Evolutionary conservation across 2,113 vertebrate genomes (phyloP).

Genomic region (Trachemys scripta): DNA sequence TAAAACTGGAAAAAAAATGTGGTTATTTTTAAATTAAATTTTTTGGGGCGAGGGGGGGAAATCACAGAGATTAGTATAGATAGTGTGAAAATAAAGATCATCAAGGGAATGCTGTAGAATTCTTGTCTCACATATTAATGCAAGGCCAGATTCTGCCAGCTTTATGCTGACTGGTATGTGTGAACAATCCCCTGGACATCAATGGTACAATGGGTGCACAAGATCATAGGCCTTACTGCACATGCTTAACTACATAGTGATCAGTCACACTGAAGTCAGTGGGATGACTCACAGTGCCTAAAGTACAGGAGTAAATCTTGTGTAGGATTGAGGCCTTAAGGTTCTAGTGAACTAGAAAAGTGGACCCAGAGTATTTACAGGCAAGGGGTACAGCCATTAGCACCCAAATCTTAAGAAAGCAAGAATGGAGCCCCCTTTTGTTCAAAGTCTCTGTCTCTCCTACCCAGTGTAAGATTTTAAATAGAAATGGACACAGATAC

Average conservation of each 20-base stretch:
- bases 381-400: not conserved
- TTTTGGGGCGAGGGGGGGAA: not conserved
- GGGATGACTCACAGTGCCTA: not conserved
- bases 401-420: no score
- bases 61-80: not conserved
- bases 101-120: not conserved
- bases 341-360: not conserved
- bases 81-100: not conserved
- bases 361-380: not conserved
- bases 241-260: not conserved
- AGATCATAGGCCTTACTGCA: not conserved
- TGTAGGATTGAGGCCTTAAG: not conserved
- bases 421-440: not conserved
- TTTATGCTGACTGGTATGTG: not conserved
- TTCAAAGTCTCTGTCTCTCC: not conserved
- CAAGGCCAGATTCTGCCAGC: not conserved
- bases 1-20: not conserved
- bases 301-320: not conserved
- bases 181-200: not conserved
- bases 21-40: not conserved
- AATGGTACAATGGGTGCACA: not conserved
- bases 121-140: not conserved
- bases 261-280: not conserved
- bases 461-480: not conserved
- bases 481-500: not conserved